A percentile compares a stretch with the other conserved stretches of the same genome.
phyloP scores from a whole-genome alignment of 2,797 vertebrate genomes.

The Pseudomugil gertrudae region DNA sequence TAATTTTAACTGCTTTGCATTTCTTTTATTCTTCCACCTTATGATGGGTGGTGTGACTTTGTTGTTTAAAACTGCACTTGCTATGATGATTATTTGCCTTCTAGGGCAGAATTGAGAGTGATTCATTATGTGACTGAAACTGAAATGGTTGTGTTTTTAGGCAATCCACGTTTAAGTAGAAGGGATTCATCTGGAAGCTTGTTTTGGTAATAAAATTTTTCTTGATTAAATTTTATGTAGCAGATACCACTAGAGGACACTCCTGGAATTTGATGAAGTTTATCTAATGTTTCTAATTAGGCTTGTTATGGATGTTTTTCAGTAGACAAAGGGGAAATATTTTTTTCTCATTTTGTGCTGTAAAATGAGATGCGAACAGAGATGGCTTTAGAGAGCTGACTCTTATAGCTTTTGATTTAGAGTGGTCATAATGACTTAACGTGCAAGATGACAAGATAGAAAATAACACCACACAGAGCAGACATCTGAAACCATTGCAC shows the following conservation, averaged over 20 bases:
- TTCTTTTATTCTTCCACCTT: slow-evolving; percentile 5
- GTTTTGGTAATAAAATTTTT: not conserved
- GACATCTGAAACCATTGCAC: not conserved
- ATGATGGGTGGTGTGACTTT: slow-evolving; percentile 19
- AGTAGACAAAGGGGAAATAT: not conserved
- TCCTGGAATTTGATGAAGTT: not conserved
- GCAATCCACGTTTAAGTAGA: not conserved
- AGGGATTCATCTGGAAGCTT: not conserved
- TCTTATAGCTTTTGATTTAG: not conserved
- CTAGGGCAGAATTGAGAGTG: not conserved
- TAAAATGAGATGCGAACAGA: not conserved
- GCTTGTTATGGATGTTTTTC: not conserved
- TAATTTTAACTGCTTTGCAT: slow-evolving; percentile 5
- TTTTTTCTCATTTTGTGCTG: not conserved
- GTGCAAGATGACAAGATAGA: not conserved
- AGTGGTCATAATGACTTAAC: too few relatives aligned
- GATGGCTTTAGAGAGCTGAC: not conserved
- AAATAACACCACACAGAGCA: not conserved
- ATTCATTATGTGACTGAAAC: slow-evolving; percentile 5
- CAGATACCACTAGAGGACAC: not conserved
- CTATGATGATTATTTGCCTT: slow-evolving; percentile 19
- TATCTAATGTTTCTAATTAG: not conserved
- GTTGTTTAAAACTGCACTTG: slow-evolving; percentile 5
- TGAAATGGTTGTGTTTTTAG: not conserved
- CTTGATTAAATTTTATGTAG: not conserved